Conservation (phyloP, 1,140 invertebrate genomes). For the Drosophila kohkoa region DNA sequence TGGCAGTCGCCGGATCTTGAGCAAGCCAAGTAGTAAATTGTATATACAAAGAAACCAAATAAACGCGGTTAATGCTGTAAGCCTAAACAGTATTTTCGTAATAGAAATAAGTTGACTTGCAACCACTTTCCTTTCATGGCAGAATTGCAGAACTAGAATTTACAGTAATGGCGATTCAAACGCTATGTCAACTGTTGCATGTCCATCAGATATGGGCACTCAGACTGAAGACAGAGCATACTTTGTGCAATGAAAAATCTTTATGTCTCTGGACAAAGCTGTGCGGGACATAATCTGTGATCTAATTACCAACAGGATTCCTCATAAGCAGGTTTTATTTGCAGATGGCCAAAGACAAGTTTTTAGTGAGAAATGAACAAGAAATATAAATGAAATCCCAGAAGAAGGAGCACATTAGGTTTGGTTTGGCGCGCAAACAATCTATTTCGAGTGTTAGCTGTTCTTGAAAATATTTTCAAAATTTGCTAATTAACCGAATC, state of each 20-base stretch:
- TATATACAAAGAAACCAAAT: constrained; percentile 18
- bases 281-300: constrained; percentile 34
- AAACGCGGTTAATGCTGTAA: not conserved
- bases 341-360: constrained; percentile 1
- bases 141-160: constrained; percentile 34
- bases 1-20: not conserved
- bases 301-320: constrained; percentile 43
- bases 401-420: not conserved
- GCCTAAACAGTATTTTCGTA: not conserved
- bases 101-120: constrained; percentile 3
- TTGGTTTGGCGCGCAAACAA: not conserved
- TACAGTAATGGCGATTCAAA: constrained; percentile 24
- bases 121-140: constrained; percentile 7
- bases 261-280: constrained; percentile 1
- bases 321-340: constrained; percentile 19
- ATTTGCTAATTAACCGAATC: constrained; percentile 64
- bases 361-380: not conserved
- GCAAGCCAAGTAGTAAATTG: not conserved
- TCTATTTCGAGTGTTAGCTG: constrained; percentile 45
- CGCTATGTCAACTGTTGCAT: constrained; percentile 19
- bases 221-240: constrained; percentile 1
- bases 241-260: not conserved
- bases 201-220: constrained; percentile 43
- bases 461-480: constrained; percentile 64
- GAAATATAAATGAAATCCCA: not conserved